Conservation (phyloP, 2,113 vertebrate genomes). For the Seriola rivoliana region DNA sequence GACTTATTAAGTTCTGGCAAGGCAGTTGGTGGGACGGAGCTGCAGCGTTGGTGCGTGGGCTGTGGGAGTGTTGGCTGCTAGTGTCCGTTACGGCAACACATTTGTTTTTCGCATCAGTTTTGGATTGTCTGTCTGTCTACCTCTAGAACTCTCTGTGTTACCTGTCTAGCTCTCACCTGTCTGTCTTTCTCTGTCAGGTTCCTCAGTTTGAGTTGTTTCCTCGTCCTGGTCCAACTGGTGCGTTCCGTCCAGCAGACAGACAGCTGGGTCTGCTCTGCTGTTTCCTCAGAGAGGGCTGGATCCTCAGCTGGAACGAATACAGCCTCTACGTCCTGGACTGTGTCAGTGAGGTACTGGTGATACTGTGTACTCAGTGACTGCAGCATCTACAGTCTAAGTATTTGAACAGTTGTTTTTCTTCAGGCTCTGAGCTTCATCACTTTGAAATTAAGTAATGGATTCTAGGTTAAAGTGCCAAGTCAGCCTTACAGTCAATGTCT, state of each 20-base stretch:
- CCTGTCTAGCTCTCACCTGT: not conserved
- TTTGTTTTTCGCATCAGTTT: too few species aligned
- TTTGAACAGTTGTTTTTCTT: not conserved
- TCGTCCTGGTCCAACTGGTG: constrained; percentile 82
- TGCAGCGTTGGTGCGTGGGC: too few species aligned
- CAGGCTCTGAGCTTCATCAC: not conserved
- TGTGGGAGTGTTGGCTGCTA: too few species aligned
- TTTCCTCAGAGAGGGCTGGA: constrained; percentile 93
- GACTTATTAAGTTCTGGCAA: too few species aligned
- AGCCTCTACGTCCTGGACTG: constrained; percentile 94
- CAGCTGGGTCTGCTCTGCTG: constrained; percentile 92
- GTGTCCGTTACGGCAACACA: too few species aligned
- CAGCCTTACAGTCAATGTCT: too few species aligned
- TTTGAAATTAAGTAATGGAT: too few species aligned
- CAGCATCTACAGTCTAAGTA: too few species aligned
- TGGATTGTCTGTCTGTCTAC: not conserved
- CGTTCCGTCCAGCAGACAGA: constrained; percentile 86
- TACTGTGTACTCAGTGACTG: too few species aligned
- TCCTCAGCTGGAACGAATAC: constrained; percentile 97
- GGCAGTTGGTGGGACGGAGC: too few species aligned
- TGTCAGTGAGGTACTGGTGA: constrained; percentile 83
- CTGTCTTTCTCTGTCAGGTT: constrained; percentile 68
- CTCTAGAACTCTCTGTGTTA: too few species aligned
- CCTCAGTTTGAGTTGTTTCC: constrained; percentile 93
- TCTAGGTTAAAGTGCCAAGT: too few species aligned